These are phyloP conservation scores for Aphodius granarius DNA, from an alignment of 2,888 invertebrate species.

Conservation along the genomic window DNA sequence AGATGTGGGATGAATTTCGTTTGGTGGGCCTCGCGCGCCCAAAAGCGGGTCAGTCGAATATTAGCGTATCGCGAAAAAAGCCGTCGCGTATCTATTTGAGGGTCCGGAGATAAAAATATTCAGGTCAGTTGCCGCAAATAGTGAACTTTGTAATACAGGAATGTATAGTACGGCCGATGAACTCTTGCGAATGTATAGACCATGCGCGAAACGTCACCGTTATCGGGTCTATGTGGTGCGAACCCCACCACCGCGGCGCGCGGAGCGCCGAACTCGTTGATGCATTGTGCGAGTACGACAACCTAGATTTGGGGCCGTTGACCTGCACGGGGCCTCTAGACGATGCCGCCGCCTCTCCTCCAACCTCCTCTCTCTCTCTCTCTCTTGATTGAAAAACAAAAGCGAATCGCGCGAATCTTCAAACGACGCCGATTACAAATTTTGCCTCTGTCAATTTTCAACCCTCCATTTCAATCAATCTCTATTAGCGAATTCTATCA, in stretches of 20 bases:
- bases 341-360: conserved; percentile 3
- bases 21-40: background rate
- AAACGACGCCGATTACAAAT: background rate
- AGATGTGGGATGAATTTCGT: background rate
- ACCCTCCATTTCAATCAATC: background rate
- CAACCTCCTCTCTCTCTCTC: background rate
- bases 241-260: conserved; percentile 33
- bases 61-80: conserved; percentile 23
- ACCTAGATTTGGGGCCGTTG: conserved; percentile 42
- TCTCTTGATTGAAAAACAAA: conserved; percentile 32
- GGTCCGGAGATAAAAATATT: conserved; percentile 39
- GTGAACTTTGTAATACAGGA: conserved; percentile 41
- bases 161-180: conserved; percentile 41
- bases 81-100: conserved; percentile 34
- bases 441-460: conserved; percentile 6
- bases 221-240: conserved; percentile 39
- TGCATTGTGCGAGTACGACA: conserved; percentile 35
- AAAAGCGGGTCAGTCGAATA: conserved; percentile 8
- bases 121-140: conserved; percentile 40
- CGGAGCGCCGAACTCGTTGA: background rate
- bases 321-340: conserved; percentile 30
- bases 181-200: conserved; percentile 35
- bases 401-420: conserved; percentile 30
- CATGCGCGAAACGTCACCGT: conserved; percentile 41
- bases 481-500: conserved; percentile 27